A percentile compares a stretch with the other conserved stretches of the same genome.
Evolutionary conservation across 2,888 invertebrate genomes (phyloP).

Genomic region (Therioaphis trifolii): DNA sequence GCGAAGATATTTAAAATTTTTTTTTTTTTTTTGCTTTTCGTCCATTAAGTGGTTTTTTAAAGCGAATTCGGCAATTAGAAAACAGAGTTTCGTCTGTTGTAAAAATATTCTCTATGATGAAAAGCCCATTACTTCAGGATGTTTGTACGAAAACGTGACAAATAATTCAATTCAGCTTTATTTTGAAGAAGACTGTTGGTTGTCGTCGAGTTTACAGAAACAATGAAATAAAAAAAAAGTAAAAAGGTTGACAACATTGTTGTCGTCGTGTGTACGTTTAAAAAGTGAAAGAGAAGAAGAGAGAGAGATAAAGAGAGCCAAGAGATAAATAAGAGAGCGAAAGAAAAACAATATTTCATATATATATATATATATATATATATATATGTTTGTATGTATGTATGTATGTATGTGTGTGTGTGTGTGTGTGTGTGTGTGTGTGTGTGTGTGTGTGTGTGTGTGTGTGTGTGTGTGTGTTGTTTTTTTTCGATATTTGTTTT

Average conservation of each 20-base stretch:
- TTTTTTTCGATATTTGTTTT: conserved; percentile 51
- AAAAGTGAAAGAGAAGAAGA: neutral
- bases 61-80: conserved; percentile 28
- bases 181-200: neutral
- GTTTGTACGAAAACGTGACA: conserved; percentile 39
- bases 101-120: neutral
- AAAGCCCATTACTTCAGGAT: neutral
- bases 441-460: no score
- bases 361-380: no score
- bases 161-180: conserved; percentile 36
- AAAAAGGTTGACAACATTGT: conserved; percentile 13
- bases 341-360: conserved; percentile 51
- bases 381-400: no score
- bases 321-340: neutral
- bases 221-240: neutral
- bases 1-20: no score
- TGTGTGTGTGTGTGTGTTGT: no score
- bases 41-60: neutral
- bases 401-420: no score
- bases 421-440: no score
- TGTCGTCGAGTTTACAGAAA: conserved; percentile 1
- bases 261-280: neutral
- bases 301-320: neutral
- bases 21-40: neutral
- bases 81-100: neutral